phyloP scores from a whole-genome alignment of 2,888 invertebrate species.

The Orthosia gothica region DNA sequence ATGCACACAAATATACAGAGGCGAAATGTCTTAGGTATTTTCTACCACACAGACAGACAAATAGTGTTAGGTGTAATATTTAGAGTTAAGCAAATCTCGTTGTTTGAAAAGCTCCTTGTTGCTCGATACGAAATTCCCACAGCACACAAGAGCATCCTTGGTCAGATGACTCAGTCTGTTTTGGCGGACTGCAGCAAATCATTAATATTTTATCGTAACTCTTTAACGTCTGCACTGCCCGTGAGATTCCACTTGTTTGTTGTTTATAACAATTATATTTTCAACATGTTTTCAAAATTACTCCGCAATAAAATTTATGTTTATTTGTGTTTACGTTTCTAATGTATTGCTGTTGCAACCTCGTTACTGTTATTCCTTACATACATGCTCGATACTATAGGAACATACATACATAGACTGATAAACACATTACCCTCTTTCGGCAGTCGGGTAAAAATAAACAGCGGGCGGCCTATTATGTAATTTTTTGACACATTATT shows the following conservation, averaged over 20 bases:
- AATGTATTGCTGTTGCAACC: slow-evolving; percentile 36
- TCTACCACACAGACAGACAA: too few species aligned
- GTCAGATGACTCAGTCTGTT: slow-evolving; percentile 56
- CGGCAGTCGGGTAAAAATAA: too few species aligned
- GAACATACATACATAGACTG: too few species aligned
- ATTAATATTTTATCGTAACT: slow-evolving; percentile 44
- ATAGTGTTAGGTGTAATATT: too few species aligned
- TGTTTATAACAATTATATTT: slow-evolving; percentile 28
- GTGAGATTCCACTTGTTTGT: slow-evolving; percentile 48
- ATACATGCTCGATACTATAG: slow-evolving; percentile 1
- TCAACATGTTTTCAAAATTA: slow-evolving; percentile 33
- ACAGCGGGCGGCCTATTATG: too few species aligned
- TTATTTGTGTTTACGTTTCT: slow-evolving; percentile 22
- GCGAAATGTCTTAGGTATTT: too few species aligned
- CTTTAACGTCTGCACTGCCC: slow-evolving; percentile 15
- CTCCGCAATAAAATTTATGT: slow-evolving; percentile 9
- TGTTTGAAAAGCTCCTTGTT: too few species aligned
- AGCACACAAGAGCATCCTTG: slow-evolving; percentile 28
- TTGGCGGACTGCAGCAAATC: slow-evolving; percentile 28
- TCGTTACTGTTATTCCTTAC: slow-evolving; percentile 16
- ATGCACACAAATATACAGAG: too few species aligned
- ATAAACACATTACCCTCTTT: too few species aligned
- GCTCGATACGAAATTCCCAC: too few species aligned
- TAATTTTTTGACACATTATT: too few species aligned
- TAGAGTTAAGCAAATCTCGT: neutral